phyloP scores from a whole-genome alignment of 2,888 invertebrate species.

The Chymomyza fuscimana region DNA sequence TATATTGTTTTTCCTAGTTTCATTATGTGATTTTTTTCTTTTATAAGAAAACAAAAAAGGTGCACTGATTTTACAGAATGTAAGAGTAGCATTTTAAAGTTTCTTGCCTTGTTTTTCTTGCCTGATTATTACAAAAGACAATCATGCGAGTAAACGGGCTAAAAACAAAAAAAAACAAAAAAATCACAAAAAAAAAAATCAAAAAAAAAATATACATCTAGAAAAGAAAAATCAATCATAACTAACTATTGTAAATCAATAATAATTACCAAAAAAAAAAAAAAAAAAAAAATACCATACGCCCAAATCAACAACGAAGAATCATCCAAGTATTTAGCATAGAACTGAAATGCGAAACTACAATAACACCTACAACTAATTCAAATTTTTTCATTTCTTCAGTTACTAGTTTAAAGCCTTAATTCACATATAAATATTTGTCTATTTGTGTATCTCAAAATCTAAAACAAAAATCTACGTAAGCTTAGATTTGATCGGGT shows the following conservation, averaged over 20 bases:
- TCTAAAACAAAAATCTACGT: neutral
- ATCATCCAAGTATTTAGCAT: constrained; percentile 23
- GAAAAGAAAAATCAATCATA: constrained; percentile 29
- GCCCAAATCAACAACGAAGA: constrained; percentile 35
- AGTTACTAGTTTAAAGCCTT: neutral
- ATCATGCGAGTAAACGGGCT: constrained; percentile 77
- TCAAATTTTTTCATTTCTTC: constrained; percentile 31
- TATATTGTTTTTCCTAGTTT: constrained; percentile 33
- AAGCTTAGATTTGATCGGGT: constrained; percentile 59
- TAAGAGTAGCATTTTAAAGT: constrained; percentile 79
- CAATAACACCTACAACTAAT: constrained; percentile 32
- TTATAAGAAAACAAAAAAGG: constrained; percentile 60
- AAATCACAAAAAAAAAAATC: constrained; percentile 15
- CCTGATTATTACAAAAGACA: constrained; percentile 69
- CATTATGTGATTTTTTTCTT: constrained; percentile 28
- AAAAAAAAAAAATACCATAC: constrained; percentile 1
- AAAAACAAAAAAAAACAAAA: constrained; percentile 55
- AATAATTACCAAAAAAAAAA: constrained; percentile 28
- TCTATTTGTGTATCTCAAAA: constrained; percentile 39
- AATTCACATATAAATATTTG: constrained; percentile 24
- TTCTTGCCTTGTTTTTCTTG: constrained; percentile 76
- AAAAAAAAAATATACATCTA: constrained; percentile 16
- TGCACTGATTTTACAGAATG: constrained; percentile 78
- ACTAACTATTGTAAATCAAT: constrained; percentile 51
- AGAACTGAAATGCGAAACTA: constrained; percentile 53